Evolutionary conservation across 2,113 vertebrate genomes (phyloP), one percentile per base, ranked within the genome.

Genomic region (Noturus placidus): DNA sequence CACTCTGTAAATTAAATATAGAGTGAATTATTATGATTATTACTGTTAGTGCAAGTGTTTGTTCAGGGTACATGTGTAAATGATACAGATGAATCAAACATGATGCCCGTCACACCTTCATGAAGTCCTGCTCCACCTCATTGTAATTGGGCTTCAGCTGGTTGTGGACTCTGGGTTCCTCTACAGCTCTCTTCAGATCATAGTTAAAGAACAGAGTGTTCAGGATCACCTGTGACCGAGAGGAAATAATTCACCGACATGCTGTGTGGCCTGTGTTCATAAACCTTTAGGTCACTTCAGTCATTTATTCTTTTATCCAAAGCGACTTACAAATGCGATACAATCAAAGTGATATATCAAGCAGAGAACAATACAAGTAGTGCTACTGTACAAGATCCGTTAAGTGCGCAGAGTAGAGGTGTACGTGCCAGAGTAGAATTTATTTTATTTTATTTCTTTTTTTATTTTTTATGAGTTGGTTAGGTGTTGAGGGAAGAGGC

Each of bases 181-280:
- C 96, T 82, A 99, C 96, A 0, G 97, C 93, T 88, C 89, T 95
- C 91, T 96, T 97, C 72, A 97, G 91, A n/a, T 98, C 95, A 0
- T 97, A 97, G 82, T 96, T 96, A 87, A 99, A 98, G 96, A 98
- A 99, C 84, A 99, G 89, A 54, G 93, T 94, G 90, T 97, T 96
- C 59, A 99, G 95, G 89, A 99, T 98, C 0, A 97, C 93, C 98
- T 99, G 86, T n/a, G 69, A 83, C 38, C 11, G 25, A 59, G 52
- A 84, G 50, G 19, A 79, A 7, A 82, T 3, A 1, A 69, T 22
- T 50, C 82, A 59, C 78, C 38, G 54, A 79, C 50, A 20, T 0
- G 10, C 20, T 22, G 7, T 72, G 5, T 76, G 10, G 1, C 25
- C 22, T 50, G 42, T 25, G 25, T 77, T n/a, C 25, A 46, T 50